Evolutionary conservation across 2,797 vertebrate species (phyloP), one percentile per base, ranked within the genome.

Genomic region (Eulemur mongoz): DNA sequence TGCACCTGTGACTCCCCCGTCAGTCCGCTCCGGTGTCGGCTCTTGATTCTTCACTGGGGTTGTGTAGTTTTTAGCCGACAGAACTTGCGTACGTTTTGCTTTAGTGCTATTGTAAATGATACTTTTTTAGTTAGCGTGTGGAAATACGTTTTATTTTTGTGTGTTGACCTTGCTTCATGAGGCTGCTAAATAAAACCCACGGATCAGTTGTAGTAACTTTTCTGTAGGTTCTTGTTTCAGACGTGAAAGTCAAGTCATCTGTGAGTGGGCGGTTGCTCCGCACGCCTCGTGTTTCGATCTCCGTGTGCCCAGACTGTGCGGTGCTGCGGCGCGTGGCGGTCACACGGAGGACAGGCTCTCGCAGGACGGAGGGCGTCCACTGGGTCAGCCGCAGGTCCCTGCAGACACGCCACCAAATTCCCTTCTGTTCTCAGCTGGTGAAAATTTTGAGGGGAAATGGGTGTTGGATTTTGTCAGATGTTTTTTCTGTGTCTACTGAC

Each of bases 81-180:
- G 35, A 0, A 4, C 14, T 27, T 17, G 4, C 1, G 9, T 4
- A 0, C 5, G 1, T 17, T 6, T 6, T 17, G 7, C 9, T 59
- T 38, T 12, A 30, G n/a, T 59, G 20, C 10, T 72, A 4, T 2
- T 40, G 2, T 10, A 38, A 14, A 2, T n/a, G 35, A 57, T 4
- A 0, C 43, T 43, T 14, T 45, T 25, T 35, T 9, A 22, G 8
- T 20, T 38, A 1, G 2, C 3, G 0, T 6, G 0, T 35, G 23
- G 40, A 43, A 61, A 52, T 3, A 4, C 6, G 5, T 25, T 35
- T n/a, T 18, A 2, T 20, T 14, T 35, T 30, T 91, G 38, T 5
- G 0, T 25, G 0, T 0, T 1, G n/a, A 14, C 27, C 23, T 69
- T 65, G 10, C 30, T 69, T 50, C 59, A 0, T 25, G 72, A 11